A percentile compares a stretch with the other conserved stretches of the same genome.
Conservation (phyloP, 2,888 invertebrate species). For the Eueremaeus valkanovi region DNA sequence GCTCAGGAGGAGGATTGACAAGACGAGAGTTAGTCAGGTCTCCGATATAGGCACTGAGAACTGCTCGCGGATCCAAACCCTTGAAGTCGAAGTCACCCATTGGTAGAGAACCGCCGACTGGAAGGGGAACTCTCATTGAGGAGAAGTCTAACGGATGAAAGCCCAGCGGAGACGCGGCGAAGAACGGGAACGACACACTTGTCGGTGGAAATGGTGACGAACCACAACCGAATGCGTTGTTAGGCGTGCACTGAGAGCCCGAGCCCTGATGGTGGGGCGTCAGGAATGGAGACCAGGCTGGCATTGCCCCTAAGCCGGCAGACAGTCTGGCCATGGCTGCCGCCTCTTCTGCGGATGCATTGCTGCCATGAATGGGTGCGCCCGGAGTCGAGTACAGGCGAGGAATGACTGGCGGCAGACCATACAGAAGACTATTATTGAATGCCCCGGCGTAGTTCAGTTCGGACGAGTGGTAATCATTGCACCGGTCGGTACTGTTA, state of each 20-base stretch:
- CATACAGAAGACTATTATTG: constrained; percentile 30
- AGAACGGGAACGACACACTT: constrained; percentile 35
- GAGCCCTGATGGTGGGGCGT: constrained; percentile 31
- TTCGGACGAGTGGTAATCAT: constrained; percentile 30
- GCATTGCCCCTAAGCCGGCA: constrained; percentile 36
- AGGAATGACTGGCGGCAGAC: constrained; percentile 35
- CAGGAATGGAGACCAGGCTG: constrained; percentile 41
- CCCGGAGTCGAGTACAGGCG: constrained; percentile 32
- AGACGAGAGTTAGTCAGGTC: neutral
- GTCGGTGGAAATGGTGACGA: constrained; percentile 25
- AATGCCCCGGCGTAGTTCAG: neutral
- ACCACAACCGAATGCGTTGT: constrained; percentile 4
- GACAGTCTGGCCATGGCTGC: constrained; percentile 34
- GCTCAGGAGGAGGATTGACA: neutral
- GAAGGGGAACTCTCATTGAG: constrained; percentile 30
- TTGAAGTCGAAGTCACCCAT: constrained; percentile 36
- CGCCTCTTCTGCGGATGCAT: constrained; percentile 22
- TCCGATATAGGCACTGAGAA: constrained; percentile 37
- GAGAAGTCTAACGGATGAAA: constrained; percentile 40
- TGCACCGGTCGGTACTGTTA: neutral
- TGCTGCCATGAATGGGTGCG: neutral
- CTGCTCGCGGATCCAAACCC: constrained; percentile 33
- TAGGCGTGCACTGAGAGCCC: constrained; percentile 11
- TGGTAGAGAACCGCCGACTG: neutral
- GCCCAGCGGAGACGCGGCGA: constrained; percentile 36